Conservation (phyloP, 64 coral and sea anemone genomes). For the Montipora efflorescens region DNA sequence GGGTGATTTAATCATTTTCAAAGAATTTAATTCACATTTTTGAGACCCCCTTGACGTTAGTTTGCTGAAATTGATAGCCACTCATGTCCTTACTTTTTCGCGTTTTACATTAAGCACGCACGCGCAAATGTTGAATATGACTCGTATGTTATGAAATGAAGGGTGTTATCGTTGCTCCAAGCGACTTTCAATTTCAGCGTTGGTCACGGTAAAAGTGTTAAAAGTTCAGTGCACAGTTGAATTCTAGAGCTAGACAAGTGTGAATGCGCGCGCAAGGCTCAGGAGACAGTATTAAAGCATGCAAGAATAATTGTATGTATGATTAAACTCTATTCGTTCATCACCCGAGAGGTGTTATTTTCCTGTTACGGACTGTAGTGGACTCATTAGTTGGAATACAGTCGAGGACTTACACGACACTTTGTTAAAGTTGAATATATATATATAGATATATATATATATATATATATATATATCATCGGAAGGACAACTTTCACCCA, state of each 20-base stretch:
- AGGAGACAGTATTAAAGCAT: background rate
- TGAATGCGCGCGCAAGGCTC: background rate
- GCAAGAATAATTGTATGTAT: background rate
- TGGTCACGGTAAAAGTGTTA: background rate
- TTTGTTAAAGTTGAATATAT: too few species aligned
- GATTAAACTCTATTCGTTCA: too few species aligned
- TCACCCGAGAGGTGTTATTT: too few species aligned
- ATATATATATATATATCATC: too few species aligned
- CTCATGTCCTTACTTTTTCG: background rate
- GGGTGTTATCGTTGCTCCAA: too few species aligned
- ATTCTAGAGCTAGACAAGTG: background rate
- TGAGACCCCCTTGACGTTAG: conserved; percentile 3
- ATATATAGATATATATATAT: too few species aligned
- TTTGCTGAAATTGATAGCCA: background rate
- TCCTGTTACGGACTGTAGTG: too few species aligned
- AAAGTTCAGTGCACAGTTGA: background rate
- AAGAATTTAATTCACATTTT: background rate
- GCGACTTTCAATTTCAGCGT: too few species aligned
- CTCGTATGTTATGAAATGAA: background rate
- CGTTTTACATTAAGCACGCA: background rate
- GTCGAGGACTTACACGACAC: too few species aligned
- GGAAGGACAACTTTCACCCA: too few species aligned
- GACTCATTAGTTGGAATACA: too few species aligned
- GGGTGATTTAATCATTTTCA: background rate
- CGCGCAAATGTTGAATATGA: background rate